Evolutionary conservation across 2,888 invertebrate genomes (phyloP).

Genomic region (Anarsia innoxiella): DNA sequence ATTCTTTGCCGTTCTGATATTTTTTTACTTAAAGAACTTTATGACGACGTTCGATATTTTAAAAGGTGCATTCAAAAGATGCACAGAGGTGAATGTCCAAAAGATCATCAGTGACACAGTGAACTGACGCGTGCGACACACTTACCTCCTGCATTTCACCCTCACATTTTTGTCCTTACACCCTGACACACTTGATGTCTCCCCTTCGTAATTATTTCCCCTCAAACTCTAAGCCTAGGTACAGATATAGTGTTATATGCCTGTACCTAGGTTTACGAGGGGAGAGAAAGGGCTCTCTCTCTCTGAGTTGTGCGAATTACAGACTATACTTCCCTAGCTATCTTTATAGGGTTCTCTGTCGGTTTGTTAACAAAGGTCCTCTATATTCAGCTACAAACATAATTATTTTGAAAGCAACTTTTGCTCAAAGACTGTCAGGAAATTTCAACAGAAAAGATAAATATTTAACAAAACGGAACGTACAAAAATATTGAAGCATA

Average conservation of each 20-base stretch:
- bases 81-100: not conserved
- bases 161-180: conserved; percentile 69
- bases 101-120: conserved; percentile 62
- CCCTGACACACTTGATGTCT: conserved; percentile 72
- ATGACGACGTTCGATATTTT: too few relatives aligned
- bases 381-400: conserved; percentile 3
- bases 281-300: conserved; percentile 57
- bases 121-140: conserved; percentile 69
- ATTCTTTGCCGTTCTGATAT: too few relatives aligned
- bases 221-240: conserved; percentile 44
- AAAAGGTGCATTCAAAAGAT: too few relatives aligned
- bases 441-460: not conserved
- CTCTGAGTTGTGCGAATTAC: conserved; percentile 20
- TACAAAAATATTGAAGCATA: conserved; percentile 1
- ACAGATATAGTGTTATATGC: conserved; percentile 34
- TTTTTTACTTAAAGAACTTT: too few relatives aligned
- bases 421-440: too few relatives aligned
- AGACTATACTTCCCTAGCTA: conserved; percentile 2
- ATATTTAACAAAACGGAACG: not conserved
- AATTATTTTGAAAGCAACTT: too few relatives aligned
- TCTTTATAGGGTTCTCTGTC: conserved; percentile 2
- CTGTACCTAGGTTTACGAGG: conserved; percentile 60
- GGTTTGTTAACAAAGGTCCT: conserved; percentile 5
- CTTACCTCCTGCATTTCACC: conserved; percentile 62
- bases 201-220: conserved; percentile 66